Percentiles rank a stretch among this genome's conserved stretches.
These are phyloP conservation scores for Chrysaora quinquecirrha DNA, from an alignment of 30 jellyfish, hydroid and myxozoan species.

Conservation along the genomic window DNA sequence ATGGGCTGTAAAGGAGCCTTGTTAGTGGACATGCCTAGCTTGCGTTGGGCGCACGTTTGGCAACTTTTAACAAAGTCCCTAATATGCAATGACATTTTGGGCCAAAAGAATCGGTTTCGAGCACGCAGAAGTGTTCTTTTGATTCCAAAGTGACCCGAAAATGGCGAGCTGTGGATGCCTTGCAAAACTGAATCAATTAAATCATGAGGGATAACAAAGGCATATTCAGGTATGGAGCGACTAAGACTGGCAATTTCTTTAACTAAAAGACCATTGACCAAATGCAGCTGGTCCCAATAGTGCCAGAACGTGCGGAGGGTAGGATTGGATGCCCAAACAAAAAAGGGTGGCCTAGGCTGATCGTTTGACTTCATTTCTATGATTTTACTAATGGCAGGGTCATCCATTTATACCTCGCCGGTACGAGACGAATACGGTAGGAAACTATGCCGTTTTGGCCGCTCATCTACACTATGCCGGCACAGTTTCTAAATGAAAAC, in stretches of 20 bases:
- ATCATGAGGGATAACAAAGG: background rate
- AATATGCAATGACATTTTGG: background rate
- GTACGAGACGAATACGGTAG: too few relatives aligned
- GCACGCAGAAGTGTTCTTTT: background rate
- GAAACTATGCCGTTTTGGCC: too few relatives aligned
- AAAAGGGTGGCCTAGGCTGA: constrained; percentile 23
- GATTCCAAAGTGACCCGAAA: constrained; percentile 22
- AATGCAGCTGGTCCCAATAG: constrained; percentile 3
- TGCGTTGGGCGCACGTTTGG: constrained; percentile 8
- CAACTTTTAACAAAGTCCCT: background rate
- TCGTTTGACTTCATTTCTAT: constrained; percentile 23
- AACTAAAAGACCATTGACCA: background rate
- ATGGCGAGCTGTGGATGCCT: constrained; percentile 10
- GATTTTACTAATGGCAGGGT: constrained; percentile 16
- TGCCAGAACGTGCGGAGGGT: constrained; percentile 1
- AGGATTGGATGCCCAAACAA: constrained; percentile 23
- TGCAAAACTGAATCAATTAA: background rate
- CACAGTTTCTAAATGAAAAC: too few relatives aligned
- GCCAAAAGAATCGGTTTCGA: constrained; percentile 7
- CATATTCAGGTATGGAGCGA: background rate
- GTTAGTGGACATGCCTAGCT: background rate
- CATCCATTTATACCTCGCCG: constrained; percentile 24
- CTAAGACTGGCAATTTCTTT: background rate
- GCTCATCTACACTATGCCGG: too few relatives aligned
- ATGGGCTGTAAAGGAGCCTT: constrained; percentile 37